phyloP scores from a whole-genome alignment of 1,140 invertebrate genomes.

The Drosophila ambigua region DNA sequence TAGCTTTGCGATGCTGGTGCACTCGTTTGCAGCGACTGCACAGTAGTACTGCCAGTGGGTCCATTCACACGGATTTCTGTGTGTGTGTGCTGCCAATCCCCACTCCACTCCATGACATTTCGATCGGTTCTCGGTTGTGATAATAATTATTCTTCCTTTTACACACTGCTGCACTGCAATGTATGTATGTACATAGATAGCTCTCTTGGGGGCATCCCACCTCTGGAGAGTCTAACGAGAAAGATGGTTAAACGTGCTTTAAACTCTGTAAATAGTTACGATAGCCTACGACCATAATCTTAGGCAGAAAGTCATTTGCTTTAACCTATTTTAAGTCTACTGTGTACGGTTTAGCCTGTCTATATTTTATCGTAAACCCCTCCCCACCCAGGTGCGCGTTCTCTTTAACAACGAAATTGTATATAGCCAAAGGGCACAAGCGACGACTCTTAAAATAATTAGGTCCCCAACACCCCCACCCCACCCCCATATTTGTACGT shows the following conservation, averaged over 20 bases:
- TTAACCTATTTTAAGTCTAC: conserved; percentile 18
- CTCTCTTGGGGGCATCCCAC: neutral
- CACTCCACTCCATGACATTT: conserved; percentile 14
- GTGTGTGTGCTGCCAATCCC: conserved; percentile 1
- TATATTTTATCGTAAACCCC: conserved; percentile 20
- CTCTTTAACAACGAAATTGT: conserved; percentile 43
- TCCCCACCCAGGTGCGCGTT: conserved; percentile 11
- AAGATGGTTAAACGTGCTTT: conserved; percentile 44
- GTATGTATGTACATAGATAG: conserved; percentile 18
- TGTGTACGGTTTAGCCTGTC: neutral
- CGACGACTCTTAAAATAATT: conserved; percentile 46
- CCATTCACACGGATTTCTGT: neutral
- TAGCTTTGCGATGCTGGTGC: conserved; percentile 86
- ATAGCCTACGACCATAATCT: neutral
- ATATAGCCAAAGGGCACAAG: conserved; percentile 54
- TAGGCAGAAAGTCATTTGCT: conserved; percentile 14
- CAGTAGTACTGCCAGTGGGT: conserved; percentile 23
- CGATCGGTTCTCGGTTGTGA: conserved; percentile 62
- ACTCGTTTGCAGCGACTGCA: conserved; percentile 50
- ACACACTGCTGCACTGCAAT: conserved; percentile 15
- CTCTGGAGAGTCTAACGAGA: conserved; percentile 3
- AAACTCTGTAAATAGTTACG: conserved; percentile 54
- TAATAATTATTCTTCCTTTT: conserved; percentile 39
- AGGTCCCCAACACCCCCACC: conserved; percentile 9
- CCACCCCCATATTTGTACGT: conserved; percentile 15